phyloP scores from a whole-genome alignment of 2,113 vertebrate species.

The Corythornis cristatus region DNA sequence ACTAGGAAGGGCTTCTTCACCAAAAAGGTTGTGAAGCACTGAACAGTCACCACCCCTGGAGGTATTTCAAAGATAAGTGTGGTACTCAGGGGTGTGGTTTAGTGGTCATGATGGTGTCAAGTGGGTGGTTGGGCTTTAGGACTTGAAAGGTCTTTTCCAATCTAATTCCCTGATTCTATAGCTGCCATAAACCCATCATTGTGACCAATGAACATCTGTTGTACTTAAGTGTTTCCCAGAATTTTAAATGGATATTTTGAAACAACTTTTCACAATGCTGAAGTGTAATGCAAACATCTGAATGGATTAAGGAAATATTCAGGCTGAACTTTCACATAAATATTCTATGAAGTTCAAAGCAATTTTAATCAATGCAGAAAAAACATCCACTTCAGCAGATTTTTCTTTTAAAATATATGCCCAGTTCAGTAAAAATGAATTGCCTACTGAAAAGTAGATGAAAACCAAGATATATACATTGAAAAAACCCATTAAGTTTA shows the following conservation, averaged over 20 bases:
- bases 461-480: background rate
- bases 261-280: background rate
- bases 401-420: background rate
- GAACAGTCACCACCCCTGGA: background rate
- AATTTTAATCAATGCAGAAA: background rate
- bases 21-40: too few relatives aligned
- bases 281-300: background rate
- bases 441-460: background rate
- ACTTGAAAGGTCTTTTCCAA: background rate
- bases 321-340: background rate
- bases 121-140: background rate
- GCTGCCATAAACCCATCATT: background rate
- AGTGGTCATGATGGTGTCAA: background rate
- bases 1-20: background rate
- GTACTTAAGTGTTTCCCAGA: background rate
- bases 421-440: background rate
- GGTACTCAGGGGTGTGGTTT: background rate
- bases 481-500: background rate
- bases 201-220: background rate
- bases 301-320: background rate
- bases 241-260: background rate
- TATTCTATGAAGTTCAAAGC: background rate
- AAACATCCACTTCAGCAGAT: background rate
- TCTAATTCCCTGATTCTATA: background rate
- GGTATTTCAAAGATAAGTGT: background rate